Conservation (phyloP, 2,113 vertebrate genomes). For the Psittacula cyanocephala region DNA sequence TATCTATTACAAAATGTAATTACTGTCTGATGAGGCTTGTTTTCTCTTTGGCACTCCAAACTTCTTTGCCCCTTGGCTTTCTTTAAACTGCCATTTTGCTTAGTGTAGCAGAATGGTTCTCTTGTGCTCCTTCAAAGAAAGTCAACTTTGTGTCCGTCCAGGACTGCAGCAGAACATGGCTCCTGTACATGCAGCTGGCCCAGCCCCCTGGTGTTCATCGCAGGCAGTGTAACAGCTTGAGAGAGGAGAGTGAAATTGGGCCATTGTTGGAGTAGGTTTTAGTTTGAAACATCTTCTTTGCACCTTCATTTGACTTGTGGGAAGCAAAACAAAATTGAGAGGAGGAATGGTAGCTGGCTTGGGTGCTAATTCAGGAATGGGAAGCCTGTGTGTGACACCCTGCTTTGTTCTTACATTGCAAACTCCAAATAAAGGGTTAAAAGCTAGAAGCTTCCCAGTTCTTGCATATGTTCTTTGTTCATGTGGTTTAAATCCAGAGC, state of each 20-base stretch:
- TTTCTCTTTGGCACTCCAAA: not conserved
- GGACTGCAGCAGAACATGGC: not conserved
- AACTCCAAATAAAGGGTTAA: not conserved
- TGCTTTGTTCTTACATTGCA: not conserved
- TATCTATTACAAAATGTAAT: not conserved
- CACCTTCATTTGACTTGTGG: not conserved
- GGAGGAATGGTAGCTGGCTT: not conserved
- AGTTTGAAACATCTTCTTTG: not conserved
- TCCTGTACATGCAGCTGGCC: not conserved
- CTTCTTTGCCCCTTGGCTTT: not conserved
- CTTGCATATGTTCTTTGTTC: not conserved
- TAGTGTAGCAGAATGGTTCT: not conserved
- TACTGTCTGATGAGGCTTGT: not conserved
- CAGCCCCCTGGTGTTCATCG: fast-evolving
- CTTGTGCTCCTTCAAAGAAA: not conserved
- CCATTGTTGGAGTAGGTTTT: not conserved
- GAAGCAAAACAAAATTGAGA: not conserved
- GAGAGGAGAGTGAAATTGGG: not conserved
- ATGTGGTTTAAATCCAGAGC: not conserved
- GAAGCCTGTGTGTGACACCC: not conserved
- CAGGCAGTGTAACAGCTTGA: not conserved
- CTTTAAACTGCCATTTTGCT: not conserved
- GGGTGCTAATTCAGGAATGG: not conserved
- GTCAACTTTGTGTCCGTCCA: not conserved
- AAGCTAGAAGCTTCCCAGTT: not conserved